These are phyloP conservation scores for Epinephelus malabaricus DNA, from an alignment of 2,797 vertebrate genomes.

Conservation along the genomic window DNA sequence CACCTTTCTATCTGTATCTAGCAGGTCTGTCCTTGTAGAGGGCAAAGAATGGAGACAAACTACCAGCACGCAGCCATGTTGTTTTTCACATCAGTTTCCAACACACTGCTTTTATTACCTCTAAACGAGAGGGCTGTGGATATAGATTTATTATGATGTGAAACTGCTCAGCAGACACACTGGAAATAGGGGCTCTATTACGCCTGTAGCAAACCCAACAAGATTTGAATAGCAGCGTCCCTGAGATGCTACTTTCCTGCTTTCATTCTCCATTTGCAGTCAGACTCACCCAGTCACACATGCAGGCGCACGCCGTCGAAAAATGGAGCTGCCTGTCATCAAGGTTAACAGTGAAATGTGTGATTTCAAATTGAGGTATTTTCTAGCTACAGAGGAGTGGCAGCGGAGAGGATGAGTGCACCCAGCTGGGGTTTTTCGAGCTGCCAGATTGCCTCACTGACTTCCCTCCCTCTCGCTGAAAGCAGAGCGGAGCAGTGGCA, in stretches of 20 bases:
- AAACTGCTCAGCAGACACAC: slow-evolving; percentile 25
- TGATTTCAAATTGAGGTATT: slow-evolving; percentile 69
- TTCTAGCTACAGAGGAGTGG: slow-evolving; percentile 56
- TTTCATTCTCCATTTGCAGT: slow-evolving; percentile 59
- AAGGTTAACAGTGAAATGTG: slow-evolving; percentile 65
- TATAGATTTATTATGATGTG: slow-evolving; percentile 35
- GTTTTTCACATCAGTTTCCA: slow-evolving; percentile 24
- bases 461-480: slow-evolving; percentile 56
- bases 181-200: slow-evolving; percentile 31
- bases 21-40: slow-evolving; percentile 40
- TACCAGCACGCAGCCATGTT: neutral
- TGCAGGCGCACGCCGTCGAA: slow-evolving; percentile 5
- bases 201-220: slow-evolving; percentile 31
- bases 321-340: slow-evolving; percentile 53
- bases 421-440: slow-evolving; percentile 59
- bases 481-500: slow-evolving; percentile 54
- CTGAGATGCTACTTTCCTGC: slow-evolving; percentile 31
- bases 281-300: slow-evolving; percentile 40
- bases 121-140: slow-evolving; percentile 26
- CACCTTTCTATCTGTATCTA: slow-evolving; percentile 49
- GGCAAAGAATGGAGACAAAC: slow-evolving; percentile 43
- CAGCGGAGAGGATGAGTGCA: slow-evolving; percentile 59
- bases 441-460: slow-evolving; percentile 65
- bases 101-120: slow-evolving; percentile 36
- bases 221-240: slow-evolving; percentile 51